phyloP scores from a whole-genome alignment of 2,113 vertebrate species.

The Ploceus nigricollis region DNA sequence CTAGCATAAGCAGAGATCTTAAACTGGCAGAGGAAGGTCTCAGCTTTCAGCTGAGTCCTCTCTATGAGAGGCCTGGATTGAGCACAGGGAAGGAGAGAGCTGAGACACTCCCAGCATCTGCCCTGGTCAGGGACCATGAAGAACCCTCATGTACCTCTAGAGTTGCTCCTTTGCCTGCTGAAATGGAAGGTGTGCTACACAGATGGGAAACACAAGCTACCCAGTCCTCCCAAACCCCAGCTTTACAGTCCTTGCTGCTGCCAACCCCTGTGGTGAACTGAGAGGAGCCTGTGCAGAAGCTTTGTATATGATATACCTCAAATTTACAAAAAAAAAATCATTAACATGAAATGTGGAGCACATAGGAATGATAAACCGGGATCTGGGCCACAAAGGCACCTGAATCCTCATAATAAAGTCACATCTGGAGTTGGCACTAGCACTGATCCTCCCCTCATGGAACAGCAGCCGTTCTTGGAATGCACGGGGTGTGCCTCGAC shows the following conservation, averaged over 20 bases:
- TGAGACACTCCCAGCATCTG: not conserved
- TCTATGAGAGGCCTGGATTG: not conserved
- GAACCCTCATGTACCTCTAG: not conserved
- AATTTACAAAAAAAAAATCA: not conserved
- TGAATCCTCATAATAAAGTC: not conserved
- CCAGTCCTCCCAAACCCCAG: not conserved
- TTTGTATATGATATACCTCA: not conserved
- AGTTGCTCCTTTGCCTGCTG: not conserved
- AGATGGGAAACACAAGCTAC: not conserved
- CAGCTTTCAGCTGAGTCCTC: not conserved
- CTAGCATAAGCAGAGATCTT: not conserved
- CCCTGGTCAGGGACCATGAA: not conserved
- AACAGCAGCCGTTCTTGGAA: not conserved
- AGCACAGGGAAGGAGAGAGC: not conserved
- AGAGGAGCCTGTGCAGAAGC: not conserved
- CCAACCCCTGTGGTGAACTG: not conserved
- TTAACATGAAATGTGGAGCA: not conserved
- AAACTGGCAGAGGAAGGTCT: not conserved
- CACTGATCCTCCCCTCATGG: rapidly evolving
- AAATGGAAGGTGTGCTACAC: not conserved
- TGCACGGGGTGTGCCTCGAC: rapidly evolving
- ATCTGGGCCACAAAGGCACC: not conserved
- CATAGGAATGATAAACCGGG: not conserved
- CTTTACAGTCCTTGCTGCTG: not conserved
- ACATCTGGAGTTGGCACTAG: not conserved